phyloP scores from a whole-genome alignment of 2,888 invertebrate species.

The Rapana venosa region DNA sequence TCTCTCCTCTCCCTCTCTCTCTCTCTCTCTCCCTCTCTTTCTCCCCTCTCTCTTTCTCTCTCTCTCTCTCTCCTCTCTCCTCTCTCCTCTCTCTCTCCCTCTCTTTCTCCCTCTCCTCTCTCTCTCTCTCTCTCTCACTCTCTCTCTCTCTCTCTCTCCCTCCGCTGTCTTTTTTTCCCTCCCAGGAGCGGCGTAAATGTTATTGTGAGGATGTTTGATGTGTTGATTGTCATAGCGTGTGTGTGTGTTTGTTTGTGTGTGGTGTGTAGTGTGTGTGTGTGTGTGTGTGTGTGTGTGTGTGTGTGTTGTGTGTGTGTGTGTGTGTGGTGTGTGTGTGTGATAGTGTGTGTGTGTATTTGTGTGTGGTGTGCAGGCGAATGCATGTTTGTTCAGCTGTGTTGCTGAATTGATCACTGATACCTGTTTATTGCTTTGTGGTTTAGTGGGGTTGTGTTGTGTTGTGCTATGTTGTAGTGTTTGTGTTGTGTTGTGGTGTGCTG shows the following conservation, averaged over 20 bases:
- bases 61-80: not conserved
- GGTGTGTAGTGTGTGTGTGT: not conserved
- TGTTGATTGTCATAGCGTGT: not conserved
- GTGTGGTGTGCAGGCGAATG: not conserved
- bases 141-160: slow-evolving; percentile 10
- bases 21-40: not conserved
- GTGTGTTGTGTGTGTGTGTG: not conserved
- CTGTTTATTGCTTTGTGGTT: too few relatives aligned
- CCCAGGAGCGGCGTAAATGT: not conserved
- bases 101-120: not conserved
- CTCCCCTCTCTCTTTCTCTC: not conserved
- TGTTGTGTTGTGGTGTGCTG: too few relatives aligned
- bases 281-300: not conserved
- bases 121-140: slow-evolving; percentile 1
- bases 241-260: not conserved
- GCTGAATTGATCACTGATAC: too few relatives aligned
- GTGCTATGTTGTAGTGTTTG: too few relatives aligned
- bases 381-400: not conserved
- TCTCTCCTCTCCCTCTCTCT: not conserved
- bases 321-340: not conserved
- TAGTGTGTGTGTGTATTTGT: not conserved
- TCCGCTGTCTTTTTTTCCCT: not conserved
- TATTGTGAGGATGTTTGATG: too few relatives aligned
- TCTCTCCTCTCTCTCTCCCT: not conserved
- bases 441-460: too few relatives aligned